Evolutionary conservation across 2,113 vertebrate species (phyloP), one percentile per base, ranked within the genome.

Genomic region (Pterocles orientalis): DNA sequence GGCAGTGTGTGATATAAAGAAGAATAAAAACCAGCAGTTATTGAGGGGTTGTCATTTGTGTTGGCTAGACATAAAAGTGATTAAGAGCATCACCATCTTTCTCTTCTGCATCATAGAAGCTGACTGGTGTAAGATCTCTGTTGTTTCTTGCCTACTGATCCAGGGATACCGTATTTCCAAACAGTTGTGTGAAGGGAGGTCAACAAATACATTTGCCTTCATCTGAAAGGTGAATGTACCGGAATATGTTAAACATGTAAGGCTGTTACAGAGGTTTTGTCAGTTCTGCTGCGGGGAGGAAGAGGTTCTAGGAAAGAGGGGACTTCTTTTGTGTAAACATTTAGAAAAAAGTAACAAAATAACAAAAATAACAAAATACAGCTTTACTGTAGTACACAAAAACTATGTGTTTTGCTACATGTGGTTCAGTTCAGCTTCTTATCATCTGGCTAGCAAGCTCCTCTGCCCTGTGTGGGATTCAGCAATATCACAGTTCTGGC

Each of bases 1-100:
- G 51, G 64, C 79, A 91, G 47, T 20, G 56, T 43, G 47, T 48
- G 60, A 83, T 77, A 88, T 71, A 94, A 94, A 82, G 58, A 86
- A 73, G 75, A 90, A 82, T 57, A 77, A 94, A 94, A 92, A 10
- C 24, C n/a, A 92, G 72, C 72, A 92, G 8, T 75, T 91, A 94
- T 20, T 64, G 64, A 81, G 14, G 60, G 43, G 23, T 25, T 88
- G 76, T 51, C 58, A 77, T 66, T 73, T 57, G 33, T 72, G 28
- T 89, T 94, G 92, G 14, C 29, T 43, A 94, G 85, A 82, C 45
- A 54, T 18, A 77, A 43, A 87, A 62, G 39, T 58, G 60, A 94
- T 84, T 58, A 80, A 89, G 28, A 60, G 21, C 60, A 75, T 81
- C 43, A 60, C 56, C 77, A 56, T 62, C 39, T 77, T 76, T 80